phyloP scores from a whole-genome alignment of 2,113 vertebrate genomes.

The Fregata magnificens region DNA sequence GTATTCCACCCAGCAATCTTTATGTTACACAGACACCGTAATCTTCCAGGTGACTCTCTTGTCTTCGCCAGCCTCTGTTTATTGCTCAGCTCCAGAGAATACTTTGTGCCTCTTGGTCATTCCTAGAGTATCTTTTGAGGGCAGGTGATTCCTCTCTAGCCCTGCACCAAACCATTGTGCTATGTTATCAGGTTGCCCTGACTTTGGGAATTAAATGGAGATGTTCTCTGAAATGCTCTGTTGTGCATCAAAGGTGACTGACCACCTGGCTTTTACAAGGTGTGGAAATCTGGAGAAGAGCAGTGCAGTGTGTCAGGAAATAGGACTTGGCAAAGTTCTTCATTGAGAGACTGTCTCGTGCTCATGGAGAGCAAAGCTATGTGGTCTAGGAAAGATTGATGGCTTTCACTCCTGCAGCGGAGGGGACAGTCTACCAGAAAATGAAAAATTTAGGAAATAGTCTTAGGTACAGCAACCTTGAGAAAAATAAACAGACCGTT shows the following conservation, averaged over 20 bases:
- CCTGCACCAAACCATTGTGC: neutral
- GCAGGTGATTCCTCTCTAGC: neutral
- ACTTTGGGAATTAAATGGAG: neutral
- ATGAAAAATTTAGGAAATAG: neutral
- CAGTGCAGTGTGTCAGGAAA: neutral
- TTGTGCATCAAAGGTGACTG: neutral
- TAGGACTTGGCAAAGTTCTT: neutral
- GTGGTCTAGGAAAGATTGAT: neutral
- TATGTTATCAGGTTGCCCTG: neutral
- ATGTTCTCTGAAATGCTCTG: neutral
- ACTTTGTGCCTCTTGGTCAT: neutral
- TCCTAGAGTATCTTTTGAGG: neutral
- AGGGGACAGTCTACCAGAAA: neutral
- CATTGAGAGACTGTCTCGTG: neutral
- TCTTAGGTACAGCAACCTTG: neutral
- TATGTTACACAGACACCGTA: neutral
- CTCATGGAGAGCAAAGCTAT: neutral
- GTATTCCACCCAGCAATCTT: neutral
- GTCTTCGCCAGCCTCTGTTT: neutral
- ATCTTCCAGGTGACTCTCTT: neutral
- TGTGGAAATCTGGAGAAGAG: neutral
- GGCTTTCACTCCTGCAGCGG: neutral
- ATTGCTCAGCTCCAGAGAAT: neutral
- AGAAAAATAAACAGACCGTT: fast-evolving
- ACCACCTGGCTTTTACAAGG: neutral